phyloP scores from a whole-genome alignment of 1,140 invertebrate species.

The Pomacea maculata region DNA sequence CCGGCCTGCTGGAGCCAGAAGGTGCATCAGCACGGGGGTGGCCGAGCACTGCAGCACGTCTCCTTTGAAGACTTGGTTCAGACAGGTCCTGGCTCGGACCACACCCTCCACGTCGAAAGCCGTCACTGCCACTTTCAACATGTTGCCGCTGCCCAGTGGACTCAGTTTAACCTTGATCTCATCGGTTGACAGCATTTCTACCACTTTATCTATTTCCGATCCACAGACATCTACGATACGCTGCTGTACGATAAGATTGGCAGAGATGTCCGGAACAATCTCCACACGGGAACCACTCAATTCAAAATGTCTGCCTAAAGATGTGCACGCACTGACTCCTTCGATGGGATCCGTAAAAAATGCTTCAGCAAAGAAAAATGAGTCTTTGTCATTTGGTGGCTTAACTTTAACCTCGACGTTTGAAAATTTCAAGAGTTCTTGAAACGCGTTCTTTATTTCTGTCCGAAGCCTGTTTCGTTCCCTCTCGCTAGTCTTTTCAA shows the following conservation, averaged over 20 bases:
- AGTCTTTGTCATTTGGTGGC: conserved; percentile 16
- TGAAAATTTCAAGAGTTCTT: too few species aligned
- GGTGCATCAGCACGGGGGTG: conserved; percentile 7
- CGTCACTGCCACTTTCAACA: conserved; percentile 32
- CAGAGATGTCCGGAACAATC: conserved; percentile 30
- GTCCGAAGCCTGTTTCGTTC: neutral
- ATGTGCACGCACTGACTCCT: conserved; percentile 30
- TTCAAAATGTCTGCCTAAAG: conserved; percentile 8
- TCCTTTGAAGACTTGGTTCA: conserved; percentile 38
- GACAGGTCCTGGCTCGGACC: conserved; percentile 24
- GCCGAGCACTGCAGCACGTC: conserved; percentile 33
- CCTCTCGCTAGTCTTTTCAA: neutral
- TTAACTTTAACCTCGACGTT: conserved; percentile 26
- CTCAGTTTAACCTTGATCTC: conserved; percentile 11
- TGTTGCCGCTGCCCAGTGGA: conserved; percentile 28
- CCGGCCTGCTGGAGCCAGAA: conserved; percentile 40
- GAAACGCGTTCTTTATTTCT: neutral
- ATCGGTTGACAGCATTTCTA: conserved; percentile 10
- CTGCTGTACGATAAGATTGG: conserved; percentile 30
- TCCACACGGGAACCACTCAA: conserved; percentile 25
- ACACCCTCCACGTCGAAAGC: conserved; percentile 28
- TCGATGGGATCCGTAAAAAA: conserved; percentile 38
- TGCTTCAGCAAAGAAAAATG: conserved; percentile 28
- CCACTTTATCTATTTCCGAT: conserved; percentile 25
- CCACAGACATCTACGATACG: conserved; percentile 29